Evolutionary conservation across 2,888 invertebrate genomes (phyloP).

Genomic region (Balanococcus diminutus): DNA sequence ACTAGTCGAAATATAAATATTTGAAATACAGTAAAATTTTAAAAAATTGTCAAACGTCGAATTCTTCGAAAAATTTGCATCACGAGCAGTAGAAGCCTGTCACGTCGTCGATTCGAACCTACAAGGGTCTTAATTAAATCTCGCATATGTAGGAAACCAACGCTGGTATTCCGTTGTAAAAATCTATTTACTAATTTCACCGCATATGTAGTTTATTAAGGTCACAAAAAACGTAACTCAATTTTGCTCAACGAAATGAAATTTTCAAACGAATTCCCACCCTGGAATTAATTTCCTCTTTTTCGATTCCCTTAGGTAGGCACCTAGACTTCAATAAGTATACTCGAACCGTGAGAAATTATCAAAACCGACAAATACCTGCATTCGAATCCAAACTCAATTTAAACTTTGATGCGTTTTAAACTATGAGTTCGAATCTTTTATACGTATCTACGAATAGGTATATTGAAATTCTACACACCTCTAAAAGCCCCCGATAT

Average conservation of each 20-base stretch:
- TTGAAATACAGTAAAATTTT: too few relatives aligned
- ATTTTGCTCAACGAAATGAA: not conserved
- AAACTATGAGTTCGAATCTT: not conserved
- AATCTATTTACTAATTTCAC: not conserved
- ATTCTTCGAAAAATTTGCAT: not conserved
- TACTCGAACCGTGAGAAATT: not conserved
- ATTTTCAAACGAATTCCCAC: not conserved
- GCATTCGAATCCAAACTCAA: not conserved
- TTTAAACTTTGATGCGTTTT: not conserved
- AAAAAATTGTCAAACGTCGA: not conserved
- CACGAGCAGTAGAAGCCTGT: not conserved
- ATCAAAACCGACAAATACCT: not conserved
- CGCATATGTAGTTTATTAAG: not conserved
- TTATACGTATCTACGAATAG: not conserved
- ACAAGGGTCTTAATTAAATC: not conserved
- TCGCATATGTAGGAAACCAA: not conserved
- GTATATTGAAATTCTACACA: slow-evolving; percentile 2
- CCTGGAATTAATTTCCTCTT: not conserved
- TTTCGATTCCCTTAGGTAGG: too few relatives aligned
- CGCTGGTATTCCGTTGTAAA: not conserved
- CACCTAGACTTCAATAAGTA: too few relatives aligned
- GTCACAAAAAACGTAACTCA: not conserved
- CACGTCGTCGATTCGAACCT: not conserved
- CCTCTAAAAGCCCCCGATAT: not conserved
- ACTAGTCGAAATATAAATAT: too few relatives aligned